A percentile compares a stretch with the other conserved stretches of the same genome.
phyloP scores from a whole-genome alignment of 2,797 vertebrate species.

The Phoxinus dragarum region DNA sequence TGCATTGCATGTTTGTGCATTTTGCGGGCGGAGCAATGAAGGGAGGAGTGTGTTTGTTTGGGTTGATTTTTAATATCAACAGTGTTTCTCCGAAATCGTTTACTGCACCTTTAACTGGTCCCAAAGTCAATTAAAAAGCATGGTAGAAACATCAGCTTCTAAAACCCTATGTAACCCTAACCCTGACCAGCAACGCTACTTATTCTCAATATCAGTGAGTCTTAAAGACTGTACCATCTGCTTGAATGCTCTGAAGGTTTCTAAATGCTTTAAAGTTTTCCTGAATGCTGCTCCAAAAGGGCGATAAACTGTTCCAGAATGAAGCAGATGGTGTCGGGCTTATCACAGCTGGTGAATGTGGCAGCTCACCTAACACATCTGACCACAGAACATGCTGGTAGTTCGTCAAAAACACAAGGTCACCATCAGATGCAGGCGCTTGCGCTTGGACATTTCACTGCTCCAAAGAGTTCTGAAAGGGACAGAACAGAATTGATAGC shows the following conservation, averaged over 20 bases:
- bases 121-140: neutral
- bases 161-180: too few species aligned
- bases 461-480: neutral
- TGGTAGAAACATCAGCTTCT: neutral
- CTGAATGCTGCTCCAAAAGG: neutral
- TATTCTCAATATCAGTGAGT: neutral
- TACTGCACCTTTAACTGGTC: neutral
- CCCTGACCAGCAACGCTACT: neutral
- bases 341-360: slow-evolving; percentile 28
- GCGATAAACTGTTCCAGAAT: neutral
- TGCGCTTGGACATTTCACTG: neutral
- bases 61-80: neutral
- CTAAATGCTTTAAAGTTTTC: neutral
- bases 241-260: neutral
- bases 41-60: neutral
- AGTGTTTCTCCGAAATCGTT: neutral
- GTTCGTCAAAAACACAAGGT: slow-evolving; percentile 1
- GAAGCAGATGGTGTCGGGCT: slow-evolving; percentile 37
- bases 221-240: neutral
- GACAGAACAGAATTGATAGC: neutral
- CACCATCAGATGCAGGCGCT: neutral
- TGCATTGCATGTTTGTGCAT: neutral
- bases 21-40: neutral
- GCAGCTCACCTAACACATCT: slow-evolving; percentile 22
- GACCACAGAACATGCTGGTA: neutral